phyloP scores from a whole-genome alignment of 2,113 vertebrate species.

The Ovibos moschatus region DNA sequence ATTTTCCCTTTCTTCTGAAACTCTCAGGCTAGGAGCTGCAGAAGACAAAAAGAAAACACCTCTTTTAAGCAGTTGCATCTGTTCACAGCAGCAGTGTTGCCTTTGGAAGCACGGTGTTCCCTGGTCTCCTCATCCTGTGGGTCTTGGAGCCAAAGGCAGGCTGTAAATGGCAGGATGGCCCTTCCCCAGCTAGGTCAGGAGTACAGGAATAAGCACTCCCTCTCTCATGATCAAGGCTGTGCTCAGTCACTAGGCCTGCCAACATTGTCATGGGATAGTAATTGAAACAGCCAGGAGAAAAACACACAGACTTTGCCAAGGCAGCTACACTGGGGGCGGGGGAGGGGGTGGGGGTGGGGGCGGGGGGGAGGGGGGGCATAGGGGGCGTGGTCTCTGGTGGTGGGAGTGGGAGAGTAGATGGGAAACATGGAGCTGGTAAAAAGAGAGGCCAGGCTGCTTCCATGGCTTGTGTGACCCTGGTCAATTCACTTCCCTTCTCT shows the following conservation, averaged over 20 bases:
- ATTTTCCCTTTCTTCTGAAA: background rate
- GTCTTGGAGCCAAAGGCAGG: background rate
- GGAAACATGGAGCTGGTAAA: background rate
- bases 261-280: background rate
- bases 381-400: background rate
- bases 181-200: conserved; percentile 28
- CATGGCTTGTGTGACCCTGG: background rate
- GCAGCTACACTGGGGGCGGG: background rate
- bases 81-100: background rate
- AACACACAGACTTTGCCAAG: background rate
- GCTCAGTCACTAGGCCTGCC: background rate
- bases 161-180: background rate
- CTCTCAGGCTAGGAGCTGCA: background rate
- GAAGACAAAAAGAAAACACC: background rate
- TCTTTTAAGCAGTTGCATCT: background rate
- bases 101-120: background rate
- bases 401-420: background rate
- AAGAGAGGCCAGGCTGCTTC: background rate
- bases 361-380: background rate
- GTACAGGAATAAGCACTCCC: background rate
- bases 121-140: background rate
- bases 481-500: background rate
- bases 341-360: accelerated
- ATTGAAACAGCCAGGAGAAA: conserved; percentile 12
- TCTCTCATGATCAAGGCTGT: background rate